Conservation (phyloP, 2,888 invertebrate genomes). For the Hydrotaea diabolus region DNA sequence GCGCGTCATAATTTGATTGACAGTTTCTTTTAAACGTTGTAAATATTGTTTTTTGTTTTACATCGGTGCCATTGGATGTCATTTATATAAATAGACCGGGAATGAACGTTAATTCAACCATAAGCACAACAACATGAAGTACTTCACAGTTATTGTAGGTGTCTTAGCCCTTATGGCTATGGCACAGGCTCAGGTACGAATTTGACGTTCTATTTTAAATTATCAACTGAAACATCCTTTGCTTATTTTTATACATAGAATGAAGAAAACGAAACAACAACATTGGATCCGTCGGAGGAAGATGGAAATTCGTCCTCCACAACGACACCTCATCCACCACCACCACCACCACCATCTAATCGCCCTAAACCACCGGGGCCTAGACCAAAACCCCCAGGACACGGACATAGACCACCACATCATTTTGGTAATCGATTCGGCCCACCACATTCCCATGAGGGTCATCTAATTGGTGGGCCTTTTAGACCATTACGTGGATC, state of each 20-base stretch:
- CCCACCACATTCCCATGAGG: not conserved
- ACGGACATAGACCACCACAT: too few relatives aligned
- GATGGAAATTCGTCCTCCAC: not conserved
- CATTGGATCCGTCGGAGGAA: not conserved
- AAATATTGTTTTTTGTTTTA: too few relatives aligned
- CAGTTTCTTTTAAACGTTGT: too few relatives aligned
- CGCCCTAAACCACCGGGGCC: not conserved
- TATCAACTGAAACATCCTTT: not conserved
- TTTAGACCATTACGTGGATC: not conserved
- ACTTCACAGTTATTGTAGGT: constrained; percentile 18
- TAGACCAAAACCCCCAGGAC: not conserved
- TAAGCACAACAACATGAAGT: constrained; percentile 32
- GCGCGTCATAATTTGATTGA: too few relatives aligned
- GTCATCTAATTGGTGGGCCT: not conserved
- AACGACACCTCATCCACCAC: not conserved
- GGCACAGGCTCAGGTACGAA: constrained; percentile 27
- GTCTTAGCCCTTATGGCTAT: constrained; percentile 39
- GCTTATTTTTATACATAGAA: not conserved
- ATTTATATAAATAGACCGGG: too few relatives aligned
- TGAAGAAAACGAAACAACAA: constrained; percentile 11
- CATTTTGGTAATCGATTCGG: not conserved
- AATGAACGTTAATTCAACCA: too few relatives aligned
- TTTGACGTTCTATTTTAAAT: not conserved
- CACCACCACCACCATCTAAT: not conserved
- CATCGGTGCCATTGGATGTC: too few relatives aligned